These are phyloP conservation scores for Lithophane semibrunnea DNA, from an alignment of 2,888 invertebrate species.

Conservation along the genomic window DNA sequence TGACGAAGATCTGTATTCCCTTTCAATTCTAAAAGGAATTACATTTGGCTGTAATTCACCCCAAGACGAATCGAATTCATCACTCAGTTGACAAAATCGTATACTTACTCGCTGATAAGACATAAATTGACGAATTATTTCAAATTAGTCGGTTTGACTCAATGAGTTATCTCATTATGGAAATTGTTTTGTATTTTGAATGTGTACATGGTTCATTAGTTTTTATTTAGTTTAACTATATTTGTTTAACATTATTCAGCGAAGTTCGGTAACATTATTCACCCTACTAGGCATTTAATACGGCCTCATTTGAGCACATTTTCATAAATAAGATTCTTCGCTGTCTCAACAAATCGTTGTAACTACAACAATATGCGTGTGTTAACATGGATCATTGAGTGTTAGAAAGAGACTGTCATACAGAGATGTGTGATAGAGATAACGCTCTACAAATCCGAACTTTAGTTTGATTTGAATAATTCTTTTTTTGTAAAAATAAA, in stretches of 20 bases:
- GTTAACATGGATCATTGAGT: background rate
- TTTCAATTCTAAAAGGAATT: constrained; percentile 80
- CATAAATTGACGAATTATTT: constrained; percentile 66
- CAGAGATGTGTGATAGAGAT: background rate
- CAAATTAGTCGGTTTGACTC: constrained; percentile 52
- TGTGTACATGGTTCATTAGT: constrained; percentile 43
- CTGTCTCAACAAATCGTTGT: background rate
- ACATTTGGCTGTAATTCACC: constrained; percentile 80
- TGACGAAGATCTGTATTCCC: constrained; percentile 80
- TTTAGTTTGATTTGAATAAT: constrained; percentile 13
- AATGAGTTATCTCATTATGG: constrained; percentile 54
- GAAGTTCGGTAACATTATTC: constrained; percentile 9
- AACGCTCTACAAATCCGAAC: background rate
- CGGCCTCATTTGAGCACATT: constrained; percentile 32
- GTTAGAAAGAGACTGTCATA: background rate
- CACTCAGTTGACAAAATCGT: constrained; percentile 70
- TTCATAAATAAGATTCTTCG: constrained; percentile 27
- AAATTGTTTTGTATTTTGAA: constrained; percentile 57
- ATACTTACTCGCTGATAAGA: constrained; percentile 60
- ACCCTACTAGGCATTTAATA: constrained; percentile 18
- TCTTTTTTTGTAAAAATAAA: background rate
- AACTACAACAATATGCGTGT: background rate
- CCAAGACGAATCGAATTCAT: constrained; percentile 74
- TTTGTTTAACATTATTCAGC: constrained; percentile 40
- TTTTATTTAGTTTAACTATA: constrained; percentile 33